Conservation (phyloP, 2,888 invertebrate species). For the Carpatolechia fugitivella region DNA sequence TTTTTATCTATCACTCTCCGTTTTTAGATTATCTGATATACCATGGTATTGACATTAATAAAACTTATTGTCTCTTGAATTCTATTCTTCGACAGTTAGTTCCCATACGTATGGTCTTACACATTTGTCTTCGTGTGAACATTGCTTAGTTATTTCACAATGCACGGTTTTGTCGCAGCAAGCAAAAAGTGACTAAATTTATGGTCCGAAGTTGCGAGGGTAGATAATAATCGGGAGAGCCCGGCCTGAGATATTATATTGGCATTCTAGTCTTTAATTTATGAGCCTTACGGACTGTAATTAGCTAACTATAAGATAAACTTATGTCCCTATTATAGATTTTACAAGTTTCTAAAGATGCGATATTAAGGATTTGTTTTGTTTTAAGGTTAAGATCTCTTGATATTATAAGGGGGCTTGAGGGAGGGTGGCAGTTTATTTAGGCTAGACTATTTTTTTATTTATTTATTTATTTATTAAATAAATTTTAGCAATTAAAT, state of each 20-base stretch:
- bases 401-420: no score
- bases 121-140: background rate
- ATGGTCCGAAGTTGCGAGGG: constrained; percentile 38
- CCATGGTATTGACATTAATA: background rate
- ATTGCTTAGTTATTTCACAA: constrained; percentile 31
- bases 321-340: no score
- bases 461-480: no score
- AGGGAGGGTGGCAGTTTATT: no score
- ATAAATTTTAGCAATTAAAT: no score
- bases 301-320: background rate
- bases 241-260: constrained; percentile 11
- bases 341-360: no score
- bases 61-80: no score
- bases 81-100: background rate
- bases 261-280: constrained; percentile 9
- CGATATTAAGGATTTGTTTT: no score
- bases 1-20: no score
- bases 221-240: constrained; percentile 24
- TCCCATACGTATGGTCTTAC: background rate
- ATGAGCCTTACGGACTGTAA: background rate
- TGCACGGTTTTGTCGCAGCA: constrained; percentile 43
- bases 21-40: no score
- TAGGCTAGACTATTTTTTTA: no score
- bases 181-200: constrained; percentile 61
- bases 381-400: no score